Base-by-base conservation (phyloP, 2,797 vertebrate genomes). In the Danio tinwini region DNA sequence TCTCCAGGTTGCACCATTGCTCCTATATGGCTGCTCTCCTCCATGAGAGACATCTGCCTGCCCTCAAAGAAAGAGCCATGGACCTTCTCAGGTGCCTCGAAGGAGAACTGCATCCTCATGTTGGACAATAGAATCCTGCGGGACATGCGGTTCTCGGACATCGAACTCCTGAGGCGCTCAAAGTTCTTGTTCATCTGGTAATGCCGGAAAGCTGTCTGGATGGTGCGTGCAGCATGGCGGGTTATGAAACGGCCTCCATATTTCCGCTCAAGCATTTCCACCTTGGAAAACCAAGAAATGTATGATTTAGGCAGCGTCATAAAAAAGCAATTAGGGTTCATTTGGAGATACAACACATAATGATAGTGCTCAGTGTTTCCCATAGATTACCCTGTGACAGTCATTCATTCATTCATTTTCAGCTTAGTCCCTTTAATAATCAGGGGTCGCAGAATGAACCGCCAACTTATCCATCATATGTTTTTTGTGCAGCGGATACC, bases 91-190 rank as follows among this genome's bases (percentile, higher is more conserved):
- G 96, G 95, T 56, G 96, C 97, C 91, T 99, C 97, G 80, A 98
- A 97, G 6, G 98, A 98, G 90, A 99, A 96, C 95, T 99, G 98
- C 97, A 99, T 98, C 92, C 98, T 95, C 97, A 99, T 98, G 94
- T 96, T 96, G 94, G 95, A 95, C 72, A 96, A 89, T 63, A 96
- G 95, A 6, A 96, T 96, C 68, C 95, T 93, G 70, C 95, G 92
- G 1, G 96, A 95, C 95, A 96, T 96, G 82, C 95, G 95, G 89
- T 95, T 96, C 90, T 96, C 96, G 0, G 95, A 96, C 95, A 96
- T 96, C 88, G 94, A 96, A 92, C 95, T 96, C 83, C 96, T 88
- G 49, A 96, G 94, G 14, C 96, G 94, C 90, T 96, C 95, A 37
- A 96, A 96, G 87, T 96, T 96, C 88, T 96, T 96, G 93, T 96